Conservation (phyloP, 2,888 invertebrate genomes). For the Clepsis dumicolana region DNA sequence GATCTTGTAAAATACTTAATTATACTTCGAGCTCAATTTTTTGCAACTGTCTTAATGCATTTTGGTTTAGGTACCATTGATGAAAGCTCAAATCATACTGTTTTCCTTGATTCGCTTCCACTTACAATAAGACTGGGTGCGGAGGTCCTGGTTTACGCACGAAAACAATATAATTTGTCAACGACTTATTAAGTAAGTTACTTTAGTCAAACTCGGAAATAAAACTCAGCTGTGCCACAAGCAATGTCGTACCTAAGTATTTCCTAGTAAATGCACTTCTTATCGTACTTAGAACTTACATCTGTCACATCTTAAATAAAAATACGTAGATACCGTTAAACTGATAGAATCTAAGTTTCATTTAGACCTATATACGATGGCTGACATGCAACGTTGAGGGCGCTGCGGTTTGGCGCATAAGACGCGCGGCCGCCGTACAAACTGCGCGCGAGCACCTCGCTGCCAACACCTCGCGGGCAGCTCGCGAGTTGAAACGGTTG, state of each 20-base stretch:
- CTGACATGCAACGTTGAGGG: conserved; percentile 34
- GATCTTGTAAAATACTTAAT: not conserved
- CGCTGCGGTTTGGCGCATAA: conserved; percentile 24
- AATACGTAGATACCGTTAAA: conserved; percentile 45
- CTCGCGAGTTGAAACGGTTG: conserved; percentile 15
- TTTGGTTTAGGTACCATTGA: conserved; percentile 12
- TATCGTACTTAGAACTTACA: conserved; percentile 47
- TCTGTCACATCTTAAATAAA: conserved; percentile 51
- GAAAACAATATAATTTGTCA: conserved; percentile 26
- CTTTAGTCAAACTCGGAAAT: conserved; percentile 32
- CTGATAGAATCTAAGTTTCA: conserved; percentile 62
- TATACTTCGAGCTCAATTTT: not conserved
- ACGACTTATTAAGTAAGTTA: conserved; percentile 34
- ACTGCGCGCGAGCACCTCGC: not conserved
- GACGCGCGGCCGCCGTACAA: not conserved
- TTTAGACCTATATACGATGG: conserved; percentile 57
- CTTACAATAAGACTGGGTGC: conserved; percentile 61
- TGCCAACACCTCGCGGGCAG: not conserved
- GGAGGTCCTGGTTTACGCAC: conserved; percentile 37
- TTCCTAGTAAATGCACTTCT: conserved; percentile 53
- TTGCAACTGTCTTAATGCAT: conserved; percentile 5
- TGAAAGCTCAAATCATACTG: conserved; percentile 35
- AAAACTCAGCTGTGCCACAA: conserved; percentile 50
- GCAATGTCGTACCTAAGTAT: conserved; percentile 53
- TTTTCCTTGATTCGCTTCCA: conserved; percentile 29